Evolutionary conservation across 2,113 vertebrate genomes (phyloP), one percentile per base, ranked within the genome.

Genomic region (Hippoglossus stenolepis): DNA sequence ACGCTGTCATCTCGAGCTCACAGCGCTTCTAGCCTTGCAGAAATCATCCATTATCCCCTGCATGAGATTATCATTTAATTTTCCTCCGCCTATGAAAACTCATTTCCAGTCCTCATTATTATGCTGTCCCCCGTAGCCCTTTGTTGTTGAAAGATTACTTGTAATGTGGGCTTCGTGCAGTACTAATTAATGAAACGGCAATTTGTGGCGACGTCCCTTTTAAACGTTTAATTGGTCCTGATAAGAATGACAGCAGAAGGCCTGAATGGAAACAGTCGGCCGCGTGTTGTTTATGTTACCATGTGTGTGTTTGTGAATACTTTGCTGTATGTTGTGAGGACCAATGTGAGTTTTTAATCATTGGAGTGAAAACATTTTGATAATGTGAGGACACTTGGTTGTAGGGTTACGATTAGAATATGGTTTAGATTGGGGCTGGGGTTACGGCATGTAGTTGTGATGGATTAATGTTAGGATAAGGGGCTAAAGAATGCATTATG

Each of bases 171-270:
- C 80, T 59, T 75, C 82, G 75, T 23, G 31, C 65, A 38, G 68
- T 11, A 53, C 65, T 86, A 85, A 90, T 92, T 84, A 84, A 85
- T 90, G 74, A 73, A 89, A 80, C 57, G 62, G 68, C 75, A 70
- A 79, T 89, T 86, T 88, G 77, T 74, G 28, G 54, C 18, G 18
- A 62, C 65, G 1, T 83, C 51, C 58, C 75, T 83, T 79, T 89
- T 76, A 84, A 89, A 87, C 23, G n/a, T 70, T 80, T 86, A 88
- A 91, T 85, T 92, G 80, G 76, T 85, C 66, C 67, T 83, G 87
- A 91, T 90, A 90, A 91, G 84, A 88, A 53, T 35, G 24, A 77
- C 65, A 74, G 80, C 58, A 75, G 69, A 70, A 73, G 9, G 65
- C 66, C 56, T 51, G 65, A 74, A 76, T 70, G 28, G 72, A 73